Percentiles rank a stretch among this genome's conserved stretches.
These are phyloP conservation scores for Augiades crinisus DNA, from an alignment of 2,888 invertebrate species.

Conservation along the genomic window DNA sequence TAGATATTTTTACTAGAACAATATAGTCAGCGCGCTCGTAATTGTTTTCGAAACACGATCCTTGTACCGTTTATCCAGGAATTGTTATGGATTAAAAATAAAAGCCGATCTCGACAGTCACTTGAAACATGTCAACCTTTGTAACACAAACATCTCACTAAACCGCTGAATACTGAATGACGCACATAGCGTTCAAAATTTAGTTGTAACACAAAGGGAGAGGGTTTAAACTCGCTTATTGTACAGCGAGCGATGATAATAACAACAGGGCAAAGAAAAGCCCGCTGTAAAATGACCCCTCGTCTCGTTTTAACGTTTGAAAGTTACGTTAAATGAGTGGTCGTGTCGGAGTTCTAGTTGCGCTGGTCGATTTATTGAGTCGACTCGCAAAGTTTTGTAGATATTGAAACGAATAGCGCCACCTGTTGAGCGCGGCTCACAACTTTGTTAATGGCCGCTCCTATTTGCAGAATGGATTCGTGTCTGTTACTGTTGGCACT, in stretches of 20 bases:
- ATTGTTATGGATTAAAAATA: slow-evolving; percentile 29
- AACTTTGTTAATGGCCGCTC: slow-evolving; percentile 71
- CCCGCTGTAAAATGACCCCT: slow-evolving; percentile 51
- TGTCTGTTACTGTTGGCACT: slow-evolving; percentile 38
- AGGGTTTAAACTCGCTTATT: slow-evolving; percentile 58
- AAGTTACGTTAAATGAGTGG: slow-evolving; percentile 34
- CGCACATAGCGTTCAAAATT: slow-evolving; percentile 19
- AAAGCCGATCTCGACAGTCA: slow-evolving; percentile 56
- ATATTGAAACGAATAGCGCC: slow-evolving; percentile 79
- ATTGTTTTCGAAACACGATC: slow-evolving; percentile 8
- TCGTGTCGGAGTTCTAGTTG: slow-evolving; percentile 40
- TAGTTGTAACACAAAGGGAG: slow-evolving; percentile 37
- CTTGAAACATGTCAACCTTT: slow-evolving; percentile 60
- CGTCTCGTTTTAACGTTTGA: slow-evolving; percentile 34
- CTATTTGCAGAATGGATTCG: slow-evolving; percentile 51
- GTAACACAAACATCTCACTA: slow-evolving; percentile 63
- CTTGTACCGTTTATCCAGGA: slow-evolving; percentile 13
- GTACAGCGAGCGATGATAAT: slow-evolving; percentile 61
- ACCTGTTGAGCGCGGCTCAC: slow-evolving; percentile 72
- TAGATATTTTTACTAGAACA: too few species aligned
- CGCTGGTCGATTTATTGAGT: slow-evolving; percentile 71
- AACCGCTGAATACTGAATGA: slow-evolving; percentile 50
- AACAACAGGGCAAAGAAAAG: slow-evolving; percentile 68
- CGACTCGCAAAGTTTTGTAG: slow-evolving; percentile 75
- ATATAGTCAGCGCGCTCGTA: not conserved